Evolutionary conservation across 2,888 invertebrate genomes (phyloP).

Genomic region (Drosophila ezoana): DNA sequence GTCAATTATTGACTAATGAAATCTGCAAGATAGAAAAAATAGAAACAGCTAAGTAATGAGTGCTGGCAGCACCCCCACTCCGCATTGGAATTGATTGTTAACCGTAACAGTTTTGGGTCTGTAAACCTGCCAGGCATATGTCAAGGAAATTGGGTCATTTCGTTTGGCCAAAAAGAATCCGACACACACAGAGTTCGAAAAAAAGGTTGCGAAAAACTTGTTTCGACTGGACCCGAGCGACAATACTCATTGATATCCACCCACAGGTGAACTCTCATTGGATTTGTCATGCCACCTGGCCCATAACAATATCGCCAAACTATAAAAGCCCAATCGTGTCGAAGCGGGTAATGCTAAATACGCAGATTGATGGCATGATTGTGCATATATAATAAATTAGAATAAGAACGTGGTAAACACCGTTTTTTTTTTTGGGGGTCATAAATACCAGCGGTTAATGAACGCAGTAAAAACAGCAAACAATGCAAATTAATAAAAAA

Average conservation of each 20-base stretch:
- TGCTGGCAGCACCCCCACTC: constrained; percentile 45
- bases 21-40: constrained; percentile 53
- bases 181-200: constrained; percentile 26
- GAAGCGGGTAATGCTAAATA: constrained; percentile 44
- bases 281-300: constrained; percentile 70
- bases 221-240: constrained; percentile 47
- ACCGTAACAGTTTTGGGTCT: constrained; percentile 75
- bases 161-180: constrained; percentile 63
- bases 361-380: constrained; percentile 63
- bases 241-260: constrained; percentile 62
- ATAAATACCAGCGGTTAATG: constrained; percentile 66
- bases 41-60: constrained; percentile 59
- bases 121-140: constrained; percentile 80
- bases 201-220: constrained; percentile 50
- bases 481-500: constrained; percentile 48
- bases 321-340: constrained; percentile 49
- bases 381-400: constrained; percentile 64
- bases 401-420: constrained; percentile 67
- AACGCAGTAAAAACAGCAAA: constrained; percentile 61
- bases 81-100: constrained; percentile 71
- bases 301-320: constrained; percentile 40
- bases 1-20: constrained; percentile 80
- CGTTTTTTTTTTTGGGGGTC: constrained; percentile 60
- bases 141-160: constrained; percentile 80
- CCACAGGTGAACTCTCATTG: constrained; percentile 72